Conservation (phyloP, 2,797 vertebrate genomes). For the Alectoris magna region DNA sequence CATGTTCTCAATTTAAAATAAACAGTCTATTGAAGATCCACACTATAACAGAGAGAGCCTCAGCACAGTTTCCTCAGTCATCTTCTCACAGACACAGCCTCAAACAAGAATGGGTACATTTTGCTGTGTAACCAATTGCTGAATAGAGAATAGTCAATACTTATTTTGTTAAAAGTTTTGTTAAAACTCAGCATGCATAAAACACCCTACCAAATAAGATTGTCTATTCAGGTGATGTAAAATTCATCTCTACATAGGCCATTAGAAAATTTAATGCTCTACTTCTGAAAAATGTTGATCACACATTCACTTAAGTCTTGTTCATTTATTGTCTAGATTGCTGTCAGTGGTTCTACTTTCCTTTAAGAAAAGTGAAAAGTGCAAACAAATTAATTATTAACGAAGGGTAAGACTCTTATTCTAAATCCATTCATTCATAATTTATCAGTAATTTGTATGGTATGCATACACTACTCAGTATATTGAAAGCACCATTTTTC, state of each 20-base stretch:
- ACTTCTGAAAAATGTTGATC: not conserved
- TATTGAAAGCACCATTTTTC: not conserved
- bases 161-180: not conserved
- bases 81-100: not conserved
- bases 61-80: not conserved
- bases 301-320: not conserved
- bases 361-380: constrained; percentile 29
- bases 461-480: not conserved
- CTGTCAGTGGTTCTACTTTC: constrained; percentile 2
- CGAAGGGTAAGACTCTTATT: not conserved
- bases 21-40: not conserved
- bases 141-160: not conserved
- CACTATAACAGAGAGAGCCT: not conserved
- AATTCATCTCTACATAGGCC: not conserved
- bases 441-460: constrained; percentile 38
- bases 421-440: constrained; percentile 32
- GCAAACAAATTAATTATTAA: constrained; percentile 46
- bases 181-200: not conserved
- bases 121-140: not conserved
- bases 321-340: not conserved
- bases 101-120: rapidly evolving
- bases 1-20: not conserved
- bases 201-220: not conserved
- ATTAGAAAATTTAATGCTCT: not conserved
- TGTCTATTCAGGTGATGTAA: not conserved